Percentiles rank a stretch among this genome's conserved stretches.
Conservation (phyloP, 2,113 vertebrate species). For the Stigmatopora nigra region DNA sequence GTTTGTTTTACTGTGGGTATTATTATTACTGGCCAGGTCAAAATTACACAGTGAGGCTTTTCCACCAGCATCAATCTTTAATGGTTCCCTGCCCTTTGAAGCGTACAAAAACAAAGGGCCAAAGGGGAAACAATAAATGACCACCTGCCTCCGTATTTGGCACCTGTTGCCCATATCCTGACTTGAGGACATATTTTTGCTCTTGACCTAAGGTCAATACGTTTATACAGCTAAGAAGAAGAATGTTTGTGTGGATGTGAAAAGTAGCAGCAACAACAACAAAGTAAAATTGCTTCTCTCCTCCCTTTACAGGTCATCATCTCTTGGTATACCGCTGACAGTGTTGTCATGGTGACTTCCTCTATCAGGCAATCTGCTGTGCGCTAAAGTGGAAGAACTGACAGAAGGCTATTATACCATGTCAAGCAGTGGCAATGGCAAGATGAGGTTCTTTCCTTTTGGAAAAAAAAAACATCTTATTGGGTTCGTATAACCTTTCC, state of each 20-base stretch:
- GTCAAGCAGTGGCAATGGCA: conserved; percentile 36
- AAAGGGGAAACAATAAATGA: conserved; percentile 19
- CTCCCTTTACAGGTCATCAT: conserved; percentile 50
- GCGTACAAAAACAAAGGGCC: conserved; percentile 14
- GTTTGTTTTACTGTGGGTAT: conserved; percentile 5
- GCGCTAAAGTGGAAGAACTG: conserved; percentile 39
- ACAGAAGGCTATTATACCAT: conserved; percentile 49
- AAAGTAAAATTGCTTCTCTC: conserved; percentile 40
- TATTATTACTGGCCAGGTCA: conserved; percentile 11
- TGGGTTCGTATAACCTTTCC: conserved; percentile 50
- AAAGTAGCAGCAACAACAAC: conserved; percentile 22
- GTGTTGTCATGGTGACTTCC: conserved; percentile 59
- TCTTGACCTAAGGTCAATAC: conserved; percentile 27
- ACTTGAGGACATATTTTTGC: conserved; percentile 19
- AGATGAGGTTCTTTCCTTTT: conserved; percentile 37
- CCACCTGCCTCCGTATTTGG: conserved; percentile 9
- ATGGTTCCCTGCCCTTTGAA: conserved; percentile 21
- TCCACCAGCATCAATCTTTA: conserved; percentile 37
- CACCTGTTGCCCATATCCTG: conserved; percentile 37
- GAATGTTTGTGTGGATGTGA: conserved; percentile 14
- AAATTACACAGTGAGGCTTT: conserved; percentile 13
- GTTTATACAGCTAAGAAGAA: conserved; percentile 4
- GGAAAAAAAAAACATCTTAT: conserved; percentile 30
- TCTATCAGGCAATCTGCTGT: conserved; percentile 31
- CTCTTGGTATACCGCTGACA: conserved; percentile 41